Percentiles rank a stretch among this genome's conserved stretches.
These are phyloP conservation scores for Cecidostiba fungosa DNA, from an alignment of 2,888 invertebrate species.

Conservation along the genomic window DNA sequence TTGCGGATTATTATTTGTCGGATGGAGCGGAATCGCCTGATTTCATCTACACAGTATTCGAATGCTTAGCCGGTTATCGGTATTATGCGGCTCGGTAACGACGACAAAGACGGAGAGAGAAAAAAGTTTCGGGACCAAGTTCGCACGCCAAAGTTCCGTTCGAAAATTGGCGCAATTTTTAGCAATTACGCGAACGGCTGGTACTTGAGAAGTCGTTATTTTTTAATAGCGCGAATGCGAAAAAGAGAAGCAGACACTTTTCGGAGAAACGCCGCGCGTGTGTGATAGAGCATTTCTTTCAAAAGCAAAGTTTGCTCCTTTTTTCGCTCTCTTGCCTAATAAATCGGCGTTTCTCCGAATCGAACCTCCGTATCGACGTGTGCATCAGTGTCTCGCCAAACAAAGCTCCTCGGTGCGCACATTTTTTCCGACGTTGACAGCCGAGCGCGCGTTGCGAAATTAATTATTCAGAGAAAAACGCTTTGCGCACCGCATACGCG, in stretches of 20 bases:
- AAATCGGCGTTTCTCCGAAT: neutral
- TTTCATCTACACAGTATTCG: neutral
- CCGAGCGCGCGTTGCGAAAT: neutral
- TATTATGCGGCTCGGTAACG: too few relatives aligned
- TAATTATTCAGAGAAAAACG: neutral
- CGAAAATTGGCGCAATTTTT: conserved; percentile 39
- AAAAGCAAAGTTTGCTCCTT: neutral
- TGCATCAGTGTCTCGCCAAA: too few relatives aligned
- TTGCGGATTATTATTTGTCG: neutral
- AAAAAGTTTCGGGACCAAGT: neutral
- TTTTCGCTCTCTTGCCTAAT: neutral
- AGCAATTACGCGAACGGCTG: conserved; percentile 17
- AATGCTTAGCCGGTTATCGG: neutral
- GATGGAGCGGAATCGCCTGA: neutral
- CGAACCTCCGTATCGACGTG: neutral
- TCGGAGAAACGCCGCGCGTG: conserved; percentile 1
- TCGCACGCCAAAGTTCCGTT: conserved; percentile 1
- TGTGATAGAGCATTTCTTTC: conserved; percentile 11
- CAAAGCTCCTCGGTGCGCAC: too few relatives aligned
- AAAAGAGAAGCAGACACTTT: conserved; percentile 17
- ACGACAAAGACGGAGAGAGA: neutral
- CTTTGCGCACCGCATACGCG: neutral
- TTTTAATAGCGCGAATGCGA: conserved; percentile 25
- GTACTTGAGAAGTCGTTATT: conserved; percentile 20
- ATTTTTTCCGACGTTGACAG: too few relatives aligned